Evolutionary conservation across 2,797 vertebrate species (phyloP), one percentile per base, ranked within the genome.

Genomic region (Cyprinella venusta): DNA sequence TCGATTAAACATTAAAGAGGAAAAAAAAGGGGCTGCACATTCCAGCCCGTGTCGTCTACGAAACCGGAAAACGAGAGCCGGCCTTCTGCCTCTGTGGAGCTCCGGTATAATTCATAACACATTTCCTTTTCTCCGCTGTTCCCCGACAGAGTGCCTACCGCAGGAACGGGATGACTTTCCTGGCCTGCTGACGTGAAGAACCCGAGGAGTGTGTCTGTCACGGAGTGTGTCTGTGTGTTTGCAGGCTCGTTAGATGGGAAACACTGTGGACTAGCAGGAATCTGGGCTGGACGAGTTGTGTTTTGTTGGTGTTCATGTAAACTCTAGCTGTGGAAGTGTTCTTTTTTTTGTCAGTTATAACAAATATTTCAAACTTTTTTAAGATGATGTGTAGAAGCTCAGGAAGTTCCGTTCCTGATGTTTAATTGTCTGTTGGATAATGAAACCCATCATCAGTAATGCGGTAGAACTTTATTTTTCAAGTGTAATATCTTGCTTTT

Each of bases 151-250:
- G 94, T 84, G 93, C 95, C 86, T 97, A 97, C 90, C 93, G 94
- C 92, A 96, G 94, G 89, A 96, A 86, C 0, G 97, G 97, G 90
- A 96, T 97, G 97, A 91, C 94, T 86, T 98, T 98, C 89, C 96
- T 99, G 81, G 92, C 96, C 94, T 98, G 97, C 94, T 99, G 93
- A 96, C 76, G 91, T 90, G 85, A 85, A 76, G 85, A 85, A 76
- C 71, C 89, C 86, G 90, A 83, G 80, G 59, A 90, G 7, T 15
- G 19, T 56, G 71, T 74, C 18, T 74, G 71, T 74, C 42, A 45
- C 12, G 12, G 45, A 15, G 45, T 33, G 42, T 52, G n/a, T 30
- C 1, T 8, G 40, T 24, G 36, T 45, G 18, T 69, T 69, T 21
- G 40, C 50, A 56, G 48, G 30, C 5, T 24, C 2, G 13, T 45